These are phyloP conservation scores for Mionectes olivaceus DNA, from an alignment of 2,797 vertebrate species.

Conservation along the genomic window DNA sequence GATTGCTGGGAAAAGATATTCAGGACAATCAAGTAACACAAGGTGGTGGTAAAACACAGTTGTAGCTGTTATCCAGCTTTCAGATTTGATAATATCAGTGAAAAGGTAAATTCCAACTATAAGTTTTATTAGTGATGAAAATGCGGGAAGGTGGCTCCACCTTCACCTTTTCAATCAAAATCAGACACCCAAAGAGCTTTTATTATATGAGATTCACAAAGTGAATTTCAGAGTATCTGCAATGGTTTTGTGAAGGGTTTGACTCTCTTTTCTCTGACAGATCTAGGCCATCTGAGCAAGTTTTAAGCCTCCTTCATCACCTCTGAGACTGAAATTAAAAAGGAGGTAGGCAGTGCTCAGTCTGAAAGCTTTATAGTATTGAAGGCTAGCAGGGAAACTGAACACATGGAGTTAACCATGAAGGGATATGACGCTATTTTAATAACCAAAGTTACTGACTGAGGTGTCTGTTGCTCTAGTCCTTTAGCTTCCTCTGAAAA, in stretches of 20 bases:
- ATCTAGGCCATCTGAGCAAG: constrained; percentile 58
- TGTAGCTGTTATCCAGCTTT: constrained; percentile 7
- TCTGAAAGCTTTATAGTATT: constrained; percentile 7
- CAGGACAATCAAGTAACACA: constrained; percentile 7
- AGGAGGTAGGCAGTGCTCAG: not conserved
- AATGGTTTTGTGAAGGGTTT: not conserved
- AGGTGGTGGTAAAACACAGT: constrained; percentile 3
- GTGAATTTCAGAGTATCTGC: constrained; percentile 37
- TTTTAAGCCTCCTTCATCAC: constrained; percentile 47
- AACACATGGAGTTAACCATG: not conserved
- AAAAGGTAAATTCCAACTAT: constrained; percentile 2
- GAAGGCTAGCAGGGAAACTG: not conserved
- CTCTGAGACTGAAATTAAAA: constrained; percentile 45
- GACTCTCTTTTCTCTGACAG: constrained; percentile 47
- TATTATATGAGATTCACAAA: constrained; percentile 9
- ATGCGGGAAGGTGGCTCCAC: not conserved
- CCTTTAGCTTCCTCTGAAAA: not conserved
- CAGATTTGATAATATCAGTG: not conserved
- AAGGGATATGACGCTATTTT: not conserved
- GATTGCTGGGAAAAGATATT: constrained; percentile 37
- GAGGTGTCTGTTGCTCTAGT: not conserved
- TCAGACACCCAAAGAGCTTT: constrained; percentile 37
- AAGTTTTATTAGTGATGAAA: constrained; percentile 14
- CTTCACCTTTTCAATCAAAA: constrained; percentile 47
- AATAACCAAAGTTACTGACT: not conserved